Conservation (phyloP, 2,113 vertebrate genomes). For the Murina feae region DNA sequence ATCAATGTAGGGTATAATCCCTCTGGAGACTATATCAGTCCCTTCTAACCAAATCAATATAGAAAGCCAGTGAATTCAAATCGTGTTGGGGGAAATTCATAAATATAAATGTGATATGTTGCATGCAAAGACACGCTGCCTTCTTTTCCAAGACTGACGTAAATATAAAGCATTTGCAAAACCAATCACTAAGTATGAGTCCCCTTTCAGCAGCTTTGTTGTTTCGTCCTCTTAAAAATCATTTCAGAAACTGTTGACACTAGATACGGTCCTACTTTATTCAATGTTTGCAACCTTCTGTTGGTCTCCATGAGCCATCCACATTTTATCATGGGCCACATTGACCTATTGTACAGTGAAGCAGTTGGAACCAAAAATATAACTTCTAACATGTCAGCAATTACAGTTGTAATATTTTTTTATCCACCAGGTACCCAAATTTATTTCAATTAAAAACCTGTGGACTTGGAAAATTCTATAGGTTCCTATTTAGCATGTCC, state of each 20-base stretch:
- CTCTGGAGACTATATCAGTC: background rate
- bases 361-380: background rate
- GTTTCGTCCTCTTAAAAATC: background rate
- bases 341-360: accelerated
- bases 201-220: background rate
- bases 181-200: background rate
- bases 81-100: background rate
- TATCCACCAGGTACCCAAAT: background rate
- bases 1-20: background rate
- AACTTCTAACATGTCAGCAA: background rate
- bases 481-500: background rate
- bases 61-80: background rate
- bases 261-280: background rate
- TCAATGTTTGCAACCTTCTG: background rate
- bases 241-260: background rate
- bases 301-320: background rate
- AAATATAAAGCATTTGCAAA: background rate
- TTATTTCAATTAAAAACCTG: background rate
- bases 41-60: background rate
- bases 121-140: background rate
- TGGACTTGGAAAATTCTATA: background rate
- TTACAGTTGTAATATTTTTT: background rate
- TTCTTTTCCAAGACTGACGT: background rate
- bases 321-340: background rate
- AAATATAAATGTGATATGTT: background rate